Percentiles rank a stretch among this genome's conserved stretches.
Evolutionary conservation across 1,140 invertebrate genomes (phyloP).

Genomic region (Teleopsis dalmanni): DNA sequence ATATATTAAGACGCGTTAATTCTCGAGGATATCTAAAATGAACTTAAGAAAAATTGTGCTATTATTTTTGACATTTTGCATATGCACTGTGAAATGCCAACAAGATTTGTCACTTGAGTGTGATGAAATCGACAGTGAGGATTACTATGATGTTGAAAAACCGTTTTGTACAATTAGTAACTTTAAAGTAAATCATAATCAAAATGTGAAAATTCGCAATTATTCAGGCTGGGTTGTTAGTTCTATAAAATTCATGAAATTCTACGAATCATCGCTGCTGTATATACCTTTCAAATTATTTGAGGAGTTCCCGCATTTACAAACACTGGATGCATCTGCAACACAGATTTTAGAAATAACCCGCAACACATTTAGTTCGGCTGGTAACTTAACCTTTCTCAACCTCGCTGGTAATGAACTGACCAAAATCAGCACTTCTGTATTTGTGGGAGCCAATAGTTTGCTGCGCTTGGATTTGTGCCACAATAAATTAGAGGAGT

Average conservation of each 20-base stretch:
- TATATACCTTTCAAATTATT: conserved; percentile 39
- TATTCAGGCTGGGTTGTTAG: conserved; percentile 26
- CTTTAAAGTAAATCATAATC: conserved; percentile 35
- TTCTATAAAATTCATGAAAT: conserved; percentile 41
- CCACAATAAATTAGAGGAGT: conserved; percentile 24
- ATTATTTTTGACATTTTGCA: too few species aligned
- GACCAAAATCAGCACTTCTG: conserved; percentile 30
- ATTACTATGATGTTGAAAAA: conserved; percentile 25
- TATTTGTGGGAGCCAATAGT: conserved; percentile 33
- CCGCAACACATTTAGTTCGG: conserved; percentile 33
- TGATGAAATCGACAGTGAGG: conserved; percentile 33
- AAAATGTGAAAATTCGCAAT: conserved; percentile 32
- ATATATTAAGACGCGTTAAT: too few species aligned
- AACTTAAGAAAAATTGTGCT: too few species aligned
- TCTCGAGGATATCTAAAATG: too few species aligned
- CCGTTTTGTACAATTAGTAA: conserved; percentile 37
- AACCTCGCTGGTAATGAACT: conserved; percentile 38
- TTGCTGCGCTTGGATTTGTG: conserved; percentile 34
- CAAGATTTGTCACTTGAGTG: conserved; percentile 31
- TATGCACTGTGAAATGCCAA: too few species aligned
- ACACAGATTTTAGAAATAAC: conserved; percentile 34
- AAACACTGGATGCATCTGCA: conserved; percentile 34
- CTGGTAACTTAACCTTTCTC: conserved; percentile 27
- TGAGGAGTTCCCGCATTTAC: conserved; percentile 28
- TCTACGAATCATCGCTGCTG: conserved; percentile 35